Evolutionary conservation across 2,888 invertebrate genomes (phyloP).

Genomic region (Lepidochitona cinerea): DNA sequence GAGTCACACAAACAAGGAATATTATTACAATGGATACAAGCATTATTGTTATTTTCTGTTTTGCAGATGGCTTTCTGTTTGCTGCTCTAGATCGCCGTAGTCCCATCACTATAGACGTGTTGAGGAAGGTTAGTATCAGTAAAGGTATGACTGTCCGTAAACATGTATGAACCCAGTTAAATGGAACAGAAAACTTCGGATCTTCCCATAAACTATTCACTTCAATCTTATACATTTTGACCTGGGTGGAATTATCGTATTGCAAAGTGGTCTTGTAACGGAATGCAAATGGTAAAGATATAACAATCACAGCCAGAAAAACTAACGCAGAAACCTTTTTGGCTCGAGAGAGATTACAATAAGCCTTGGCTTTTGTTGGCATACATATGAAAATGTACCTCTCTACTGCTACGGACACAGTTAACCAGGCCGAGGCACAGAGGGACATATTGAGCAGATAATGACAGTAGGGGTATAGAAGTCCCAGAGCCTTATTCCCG

Average conservation of each 20-base stretch:
- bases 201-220: constrained; percentile 33
- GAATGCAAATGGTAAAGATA: constrained; percentile 43
- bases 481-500: constrained; percentile 32
- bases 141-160: constrained; percentile 47
- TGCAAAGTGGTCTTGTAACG: constrained; percentile 33
- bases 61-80: constrained; percentile 33
- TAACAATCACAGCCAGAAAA: constrained; percentile 32
- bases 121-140: constrained; percentile 36
- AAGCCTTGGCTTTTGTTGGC: constrained; percentile 33
- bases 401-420: constrained; percentile 52
- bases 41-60: constrained; percentile 51
- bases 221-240: constrained; percentile 20
- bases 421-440: constrained; percentile 47
- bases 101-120: constrained; percentile 39
- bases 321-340: constrained; percentile 29
- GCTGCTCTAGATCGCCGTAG: constrained; percentile 28
- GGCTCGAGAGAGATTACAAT: constrained; percentile 34
- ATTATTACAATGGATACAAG: constrained; percentile 51
- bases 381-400: constrained; percentile 50
- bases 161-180: constrained; percentile 39
- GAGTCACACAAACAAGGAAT: constrained; percentile 50
- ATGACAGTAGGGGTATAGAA: constrained; percentile 50
- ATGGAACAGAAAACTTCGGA: constrained; percentile 30
- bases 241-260: constrained; percentile 36
- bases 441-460: constrained; percentile 44